Evolutionary conservation across 2,797 vertebrate genomes (phyloP), one percentile per base, ranked within the genome.

Genomic region (Odontamblyopus lacepedii): DNA sequence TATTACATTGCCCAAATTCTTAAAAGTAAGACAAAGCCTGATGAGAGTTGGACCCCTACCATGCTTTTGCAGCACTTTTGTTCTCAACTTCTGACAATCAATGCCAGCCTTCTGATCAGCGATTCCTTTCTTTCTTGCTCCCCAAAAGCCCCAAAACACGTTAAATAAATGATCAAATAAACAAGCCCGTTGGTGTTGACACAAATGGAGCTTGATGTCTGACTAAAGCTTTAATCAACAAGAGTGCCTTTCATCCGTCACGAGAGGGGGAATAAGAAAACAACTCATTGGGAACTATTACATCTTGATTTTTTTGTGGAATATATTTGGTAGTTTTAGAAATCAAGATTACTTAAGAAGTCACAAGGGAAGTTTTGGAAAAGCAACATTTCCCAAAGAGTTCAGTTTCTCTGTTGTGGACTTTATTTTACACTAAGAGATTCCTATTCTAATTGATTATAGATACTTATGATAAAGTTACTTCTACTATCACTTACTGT

Each of bases 111-210:
- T 88, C 26, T 74, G 71, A 78, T 87, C 63, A 82, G 66, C 62
- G 74, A 81, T 81, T 80, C 57, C 72, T 73, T 72, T 75, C 55
- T 69, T 71, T 68, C 29, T 41, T 29, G 4, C 44, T 62, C 48
- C 16, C 67, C 60, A 73, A 75, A 81, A 32, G 71, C 63, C 66
- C 41, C 64, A 70, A 70, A 70, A 73, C 35, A 0, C 4, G 66
- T 78, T 85, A 38, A 84, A 90, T 83, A 83, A 85, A 85, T 82
- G 69, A 89, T 87, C 74, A 89, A 82, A 83, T 63, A 65, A 78
- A 76, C 30, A 74, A 48, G 18, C 5, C 13, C 4, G 16, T 63
- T 65, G 77, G 71, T 13, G 62, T 78, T 72, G 67, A 75, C 56
- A 50, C 65, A 80, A 65, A 81, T 62, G 61, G 70, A 70, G 72